Base-by-base conservation (phyloP, 1,140 invertebrate species). In the Leptinotarsa undecemlineata region DNA sequence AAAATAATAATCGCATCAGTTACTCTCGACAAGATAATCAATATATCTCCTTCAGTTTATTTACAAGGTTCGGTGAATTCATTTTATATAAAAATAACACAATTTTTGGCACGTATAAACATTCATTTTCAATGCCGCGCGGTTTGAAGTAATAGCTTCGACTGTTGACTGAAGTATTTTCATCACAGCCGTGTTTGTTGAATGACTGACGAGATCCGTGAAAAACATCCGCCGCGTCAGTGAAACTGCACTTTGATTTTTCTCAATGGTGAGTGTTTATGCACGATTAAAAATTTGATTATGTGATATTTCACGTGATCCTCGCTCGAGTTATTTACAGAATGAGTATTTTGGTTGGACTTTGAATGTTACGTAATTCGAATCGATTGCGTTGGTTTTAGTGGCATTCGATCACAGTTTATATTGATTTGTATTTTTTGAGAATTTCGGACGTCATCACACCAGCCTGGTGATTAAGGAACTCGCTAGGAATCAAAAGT, bases 21-120 rank as follows among this genome's bases (percentile, higher is more conserved):
- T 42, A 42, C 33, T 42, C 33, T 8, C 0, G 8, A 42, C 33
- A 42, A 42, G 33, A 42, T 42, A 42, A 42, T 11, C 8, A 42
- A 42, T 42, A 42, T 42, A 42, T 8, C 33, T 11, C 33, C 33
- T 42, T 42, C 33, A 11, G 2, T 42, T 42, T 11, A 42, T 42
- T 42, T 42, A 42, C 33, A 42, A 42, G 33, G 33, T 42, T 42
- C 33, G 33, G 8, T 42, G 33, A 42, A 42, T 42, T 42, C 2
- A 11, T 42, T 42, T 57, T 57, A 57, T 64, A 20, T 64, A 64
- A 64, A 64, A 64, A 64, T 64, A 64, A 33, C 63, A 64, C 26
- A 33, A 64, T 33, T 64, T 64, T 64, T 64, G 63, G 63, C 63
- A 64, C 63, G 6, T 5, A 17, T 19, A 14, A 21, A 64, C 63